These are phyloP conservation scores for Tapera naevia DNA, from an alignment of 2,797 vertebrate species.

Conservation along the genomic window DNA sequence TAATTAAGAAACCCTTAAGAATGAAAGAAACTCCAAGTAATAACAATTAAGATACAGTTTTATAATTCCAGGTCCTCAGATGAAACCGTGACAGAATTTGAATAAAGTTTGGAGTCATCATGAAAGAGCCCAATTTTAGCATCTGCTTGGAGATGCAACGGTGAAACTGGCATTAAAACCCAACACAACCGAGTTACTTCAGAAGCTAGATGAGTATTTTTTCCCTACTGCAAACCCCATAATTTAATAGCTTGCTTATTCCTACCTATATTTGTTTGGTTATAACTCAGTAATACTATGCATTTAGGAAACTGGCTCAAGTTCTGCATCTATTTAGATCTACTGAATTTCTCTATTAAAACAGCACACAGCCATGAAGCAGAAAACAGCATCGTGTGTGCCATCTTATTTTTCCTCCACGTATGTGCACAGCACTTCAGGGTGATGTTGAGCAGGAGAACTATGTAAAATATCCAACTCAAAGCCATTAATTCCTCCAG, in stretches of 20 bases:
- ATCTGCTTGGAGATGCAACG: conserved; percentile 31
- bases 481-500: neutral
- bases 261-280: neutral
- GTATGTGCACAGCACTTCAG: conserved; percentile 40
- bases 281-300: neutral
- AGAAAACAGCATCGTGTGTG: conserved; percentile 44
- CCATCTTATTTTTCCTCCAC: conserved; percentile 12
- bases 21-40: conserved; percentile 72
- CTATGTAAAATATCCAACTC: conserved; percentile 17
- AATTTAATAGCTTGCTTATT: conserved; percentile 18
- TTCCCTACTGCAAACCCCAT: neutral
- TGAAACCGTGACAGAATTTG: conserved; percentile 51
- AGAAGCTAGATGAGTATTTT: neutral
- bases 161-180: conserved; percentile 73
- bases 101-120: conserved; percentile 66
- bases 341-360: neutral
- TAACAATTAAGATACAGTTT: conserved; percentile 75
- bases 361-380: conserved; percentile 40
- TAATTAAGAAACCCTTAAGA: conserved; percentile 71
- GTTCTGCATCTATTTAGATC: conserved; percentile 30
- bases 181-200: conserved; percentile 22
- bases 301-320: conserved; percentile 9
- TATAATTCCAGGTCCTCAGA: conserved; percentile 71
- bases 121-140: conserved; percentile 32
- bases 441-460: conserved; percentile 27